Evolutionary conservation across 2,797 vertebrate species (phyloP).

Genomic region (Siniperca obscura): DNA sequence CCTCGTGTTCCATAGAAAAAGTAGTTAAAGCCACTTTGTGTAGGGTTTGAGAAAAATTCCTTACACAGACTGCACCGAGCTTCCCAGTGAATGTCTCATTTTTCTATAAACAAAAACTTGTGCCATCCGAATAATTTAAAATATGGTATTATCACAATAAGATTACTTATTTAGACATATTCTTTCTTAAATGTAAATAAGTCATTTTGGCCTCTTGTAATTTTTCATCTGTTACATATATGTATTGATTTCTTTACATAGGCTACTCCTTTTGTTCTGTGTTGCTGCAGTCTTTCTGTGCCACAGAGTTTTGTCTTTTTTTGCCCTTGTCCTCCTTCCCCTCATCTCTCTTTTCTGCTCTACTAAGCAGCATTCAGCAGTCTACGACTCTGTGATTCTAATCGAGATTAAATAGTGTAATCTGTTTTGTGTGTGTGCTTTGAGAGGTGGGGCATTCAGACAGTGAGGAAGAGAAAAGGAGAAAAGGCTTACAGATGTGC

Average conservation of each 20-base stretch:
- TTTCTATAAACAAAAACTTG: not conserved
- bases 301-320: conserved; percentile 33
- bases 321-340: conserved; percentile 47
- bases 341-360: conserved; percentile 47
- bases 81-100: not conserved
- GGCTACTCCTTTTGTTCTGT: not conserved
- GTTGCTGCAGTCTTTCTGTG: conserved; percentile 2
- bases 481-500: not conserved
- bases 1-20: not conserved
- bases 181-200: not conserved
- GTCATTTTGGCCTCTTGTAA: not conserved
- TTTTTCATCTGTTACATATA: not conserved
- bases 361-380: conserved; percentile 35
- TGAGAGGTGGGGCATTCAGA: conserved; percentile 12
- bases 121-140: too few species aligned
- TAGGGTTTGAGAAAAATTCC: too few species aligned
- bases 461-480: conserved; percentile 17
- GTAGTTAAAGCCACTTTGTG: not conserved
- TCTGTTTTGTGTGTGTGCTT: conserved; percentile 27
- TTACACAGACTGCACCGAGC: too few species aligned
- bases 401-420: conserved; percentile 59
- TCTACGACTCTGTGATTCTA: conserved; percentile 38
- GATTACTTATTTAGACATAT: not conserved
- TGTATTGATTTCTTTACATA: not conserved
- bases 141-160: not conserved